Conservation (phyloP, 2,113 vertebrate species). For the Hystrix brachyura region DNA sequence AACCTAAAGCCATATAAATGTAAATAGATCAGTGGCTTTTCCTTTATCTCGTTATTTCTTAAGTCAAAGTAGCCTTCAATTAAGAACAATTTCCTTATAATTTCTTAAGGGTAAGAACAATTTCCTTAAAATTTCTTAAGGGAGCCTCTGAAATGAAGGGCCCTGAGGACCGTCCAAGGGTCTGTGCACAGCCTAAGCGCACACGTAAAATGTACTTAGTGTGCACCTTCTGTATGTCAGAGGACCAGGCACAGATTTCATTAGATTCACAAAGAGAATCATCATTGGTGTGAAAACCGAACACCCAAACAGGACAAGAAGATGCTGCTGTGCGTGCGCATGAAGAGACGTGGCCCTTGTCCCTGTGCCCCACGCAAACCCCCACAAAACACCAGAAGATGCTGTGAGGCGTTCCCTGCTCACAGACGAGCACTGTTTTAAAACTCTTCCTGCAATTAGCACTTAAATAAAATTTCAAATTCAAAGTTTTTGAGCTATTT, state of each 20-base stretch:
- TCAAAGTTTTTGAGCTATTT: background rate
- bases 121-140: background rate
- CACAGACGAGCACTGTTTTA: background rate
- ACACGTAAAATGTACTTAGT: background rate
- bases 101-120: background rate
- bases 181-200: background rate
- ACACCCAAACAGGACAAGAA: background rate
- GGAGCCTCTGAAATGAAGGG: background rate
- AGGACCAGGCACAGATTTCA: background rate
- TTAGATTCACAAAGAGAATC: background rate
- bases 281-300: background rate
- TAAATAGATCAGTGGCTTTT: background rate
- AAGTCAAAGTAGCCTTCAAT: background rate
- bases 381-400: background rate
- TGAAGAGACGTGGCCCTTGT: background rate
- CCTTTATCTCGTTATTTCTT: background rate
- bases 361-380: background rate
- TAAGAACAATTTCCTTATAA: background rate
- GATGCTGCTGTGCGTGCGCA: background rate
- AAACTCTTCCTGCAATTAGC: background rate
- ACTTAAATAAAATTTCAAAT: constrained; percentile 18
- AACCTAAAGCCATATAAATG: background rate
- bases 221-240: background rate
- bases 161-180: background rate
- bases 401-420: background rate